Evolutionary conservation across 2,113 vertebrate genomes (phyloP).

Genomic region (Mustela nigripes): DNA sequence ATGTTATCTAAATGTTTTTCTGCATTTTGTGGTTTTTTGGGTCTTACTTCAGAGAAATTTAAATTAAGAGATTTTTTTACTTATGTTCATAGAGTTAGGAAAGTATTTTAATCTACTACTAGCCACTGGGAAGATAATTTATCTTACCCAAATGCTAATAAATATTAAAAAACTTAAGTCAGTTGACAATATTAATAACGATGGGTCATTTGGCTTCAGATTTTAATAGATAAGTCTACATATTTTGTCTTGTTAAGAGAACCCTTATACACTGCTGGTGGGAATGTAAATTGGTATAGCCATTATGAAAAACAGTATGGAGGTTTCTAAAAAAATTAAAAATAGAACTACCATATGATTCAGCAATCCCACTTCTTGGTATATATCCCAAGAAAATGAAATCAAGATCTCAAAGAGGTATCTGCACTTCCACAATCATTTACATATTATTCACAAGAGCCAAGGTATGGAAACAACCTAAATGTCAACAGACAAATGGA

Average conservation of each 20-base stretch:
- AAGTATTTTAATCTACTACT: not conserved
- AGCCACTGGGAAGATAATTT: conserved; percentile 41
- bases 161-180: conserved; percentile 50
- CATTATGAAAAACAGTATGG: not conserved
- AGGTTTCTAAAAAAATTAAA: not conserved
- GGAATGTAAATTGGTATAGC: not conserved
- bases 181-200: conserved; percentile 34
- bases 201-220: conserved; percentile 14
- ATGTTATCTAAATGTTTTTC: not conserved
- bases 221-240: conserved; percentile 33
- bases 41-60: conserved; percentile 41
- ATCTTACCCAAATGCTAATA: conserved; percentile 23
- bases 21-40: not conserved
- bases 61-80: not conserved
- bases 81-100: not conserved
- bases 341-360: not conserved
- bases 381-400: not conserved
- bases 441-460: not conserved
- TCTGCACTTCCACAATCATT: not conserved
- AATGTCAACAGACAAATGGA: not conserved
- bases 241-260: not conserved
- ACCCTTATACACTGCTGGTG: not conserved
- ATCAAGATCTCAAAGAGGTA: not conserved
- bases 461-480: not conserved
- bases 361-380: not conserved